These are phyloP conservation scores for Natator depressus DNA, from an alignment of 2,113 vertebrate species.

Conservation along the genomic window DNA sequence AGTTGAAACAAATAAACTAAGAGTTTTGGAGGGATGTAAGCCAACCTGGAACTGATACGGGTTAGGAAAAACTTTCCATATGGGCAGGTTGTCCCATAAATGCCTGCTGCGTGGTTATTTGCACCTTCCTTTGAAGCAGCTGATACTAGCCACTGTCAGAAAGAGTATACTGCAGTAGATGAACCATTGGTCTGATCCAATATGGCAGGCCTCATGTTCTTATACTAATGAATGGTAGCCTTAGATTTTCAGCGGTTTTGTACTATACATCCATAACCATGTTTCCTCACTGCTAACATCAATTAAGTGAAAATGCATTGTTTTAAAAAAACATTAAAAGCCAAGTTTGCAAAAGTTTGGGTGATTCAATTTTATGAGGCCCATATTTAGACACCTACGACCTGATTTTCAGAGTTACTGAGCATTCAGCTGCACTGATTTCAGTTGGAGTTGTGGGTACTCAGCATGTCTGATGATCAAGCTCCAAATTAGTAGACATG, in stretches of 20 bases:
- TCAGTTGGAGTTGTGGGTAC: not conserved
- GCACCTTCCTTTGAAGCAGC: not conserved
- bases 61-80: not conserved
- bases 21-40: not conserved
- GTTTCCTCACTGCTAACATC: not conserved
- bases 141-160: not conserved
- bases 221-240: not conserved
- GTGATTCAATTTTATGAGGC: not conserved
- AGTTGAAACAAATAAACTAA: no score
- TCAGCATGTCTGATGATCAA: not conserved
- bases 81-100: not conserved
- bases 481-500: not conserved
- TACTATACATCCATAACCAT: not conserved
- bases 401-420: not conserved
- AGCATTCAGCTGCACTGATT: not conserved
- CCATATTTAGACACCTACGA: not conserved
- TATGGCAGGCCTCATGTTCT: no score
- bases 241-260: not conserved
- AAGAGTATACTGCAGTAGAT: not conserved
- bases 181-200: not conserved
- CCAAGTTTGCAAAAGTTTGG: not conserved
- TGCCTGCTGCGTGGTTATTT: not conserved
- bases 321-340: not conserved
- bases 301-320: accelerated
- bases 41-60: no score